Evolutionary conservation across 2,888 invertebrate species (phyloP), one percentile per base, ranked within the genome.

Genomic region (Oegoconia quadripuncta): DNA sequence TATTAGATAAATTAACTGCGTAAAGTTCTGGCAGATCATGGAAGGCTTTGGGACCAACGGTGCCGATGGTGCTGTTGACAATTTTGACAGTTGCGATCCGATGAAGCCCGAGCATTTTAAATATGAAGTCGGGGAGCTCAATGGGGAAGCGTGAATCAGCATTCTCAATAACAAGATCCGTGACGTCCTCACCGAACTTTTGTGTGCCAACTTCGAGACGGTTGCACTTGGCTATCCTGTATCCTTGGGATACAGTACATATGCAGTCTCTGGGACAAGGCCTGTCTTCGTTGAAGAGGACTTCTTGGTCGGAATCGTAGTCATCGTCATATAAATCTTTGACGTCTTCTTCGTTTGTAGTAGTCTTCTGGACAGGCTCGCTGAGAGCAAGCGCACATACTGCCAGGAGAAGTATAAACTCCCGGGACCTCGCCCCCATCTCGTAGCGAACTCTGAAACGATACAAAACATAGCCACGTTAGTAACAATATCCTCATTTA

Each of bases 1-100:
- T 92, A 61, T 92, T 91, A 2, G 92, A 90, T 41, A 95, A 81
- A 56, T 93, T 91, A 0, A 95, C 89, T 13, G 91, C 89, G 51
- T 91, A 92, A 17, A 95, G 77, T 46, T 91, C 90, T 13, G 89
- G 81, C 35, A 94, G 80, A 3, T 90, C 91, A 44, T 90, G 88
- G 83, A 95, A 95, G 0, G 94, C 93, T 32, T 89, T 90, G 13
- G 90, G 89, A 52, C 91, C 90, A 49, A 94, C 88, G 39, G 89
- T 88, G 30, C 89, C 80, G 57, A 95, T 91, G 7, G 90, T 90
- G 43, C 92, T 92, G 65, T 93, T 91, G 35, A 90, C 89, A 52
- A 94, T 92, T 60, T 90, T 90, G 11, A 94, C 89, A 2, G 92
- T 90, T 15, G 91, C 90, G 23, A 93, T 81, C 54, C 90, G 89